Evolutionary conservation across 2,797 vertebrate species (phyloP), one percentile per base, ranked within the genome.

Genomic region (Xyrichtys novacula): DNA sequence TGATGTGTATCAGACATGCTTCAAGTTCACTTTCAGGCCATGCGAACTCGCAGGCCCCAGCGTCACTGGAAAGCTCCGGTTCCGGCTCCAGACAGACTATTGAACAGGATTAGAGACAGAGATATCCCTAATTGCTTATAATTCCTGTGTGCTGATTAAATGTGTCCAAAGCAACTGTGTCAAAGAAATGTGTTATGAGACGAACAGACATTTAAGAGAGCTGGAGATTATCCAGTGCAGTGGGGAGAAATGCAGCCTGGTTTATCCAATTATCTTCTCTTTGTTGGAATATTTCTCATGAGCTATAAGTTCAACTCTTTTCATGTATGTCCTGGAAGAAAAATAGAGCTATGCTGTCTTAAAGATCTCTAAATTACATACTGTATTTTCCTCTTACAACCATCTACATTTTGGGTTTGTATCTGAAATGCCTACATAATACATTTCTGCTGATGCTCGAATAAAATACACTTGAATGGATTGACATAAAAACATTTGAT

Each of bases 241-340:
- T 64, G 31, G 36, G 34, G 40, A 70, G 26, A 67, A 44, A 62
- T 47, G 31, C 47, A 42, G 44, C 34, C 20, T 57, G 36, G 65
- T 70, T 83, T 69, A 73, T 79, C 55, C 68, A 77, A 71, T 83
- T 81, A 71, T 73, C 46, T 64, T 59, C 34, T 48, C 62, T 73
- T 52, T 66, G 56, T 25, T 65, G 43, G 58, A 63, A 74, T 43
- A 34, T 73, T 70, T 76, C 38, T 28, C 48, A 16, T 58, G 23
- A 44, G 19, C 39, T 20, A 69, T 5, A 16, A 46, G 29, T 54
- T 47, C 19, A 71, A 68, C 32, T 15, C 34, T 47, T 52, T 47
- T 65, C 20, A n/a, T 28, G 42, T 49, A 2, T 36, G 25, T 70
- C 34, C 73, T 66, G 28, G 6, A 23, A 44, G 11, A 26, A 7